Base-by-base conservation (phyloP, 1,140 invertebrate species). In the Caenorhabditis remanei region DNA sequence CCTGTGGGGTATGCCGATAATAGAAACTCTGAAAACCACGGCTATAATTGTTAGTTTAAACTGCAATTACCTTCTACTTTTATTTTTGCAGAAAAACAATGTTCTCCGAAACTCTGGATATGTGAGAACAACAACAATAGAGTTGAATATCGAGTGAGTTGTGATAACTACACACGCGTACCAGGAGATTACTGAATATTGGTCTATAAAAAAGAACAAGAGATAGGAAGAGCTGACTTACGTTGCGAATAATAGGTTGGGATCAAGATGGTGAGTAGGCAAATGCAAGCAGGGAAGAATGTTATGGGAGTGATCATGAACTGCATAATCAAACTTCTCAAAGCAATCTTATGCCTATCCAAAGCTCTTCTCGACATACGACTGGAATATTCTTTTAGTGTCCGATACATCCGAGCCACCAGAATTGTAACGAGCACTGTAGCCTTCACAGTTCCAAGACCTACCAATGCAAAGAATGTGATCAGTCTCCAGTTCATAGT, bases 291-390 rank as follows among this genome's bases (percentile, higher is more conserved):
- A 4, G 56, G 56, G 19, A 61, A 24, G 56, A 61, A 61, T 3
- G 56, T n/a, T 4, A 61, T 61, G 16, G 56, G 56, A 19, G 56
- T 61, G 4, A n/a, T 61, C 56, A 61, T 61, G 19, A 61, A 61
- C 56, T 61, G 56, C 56, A 61, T 61, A 61, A 61, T 61, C 56
- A 61, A 61, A 21, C 56, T 61, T n/a, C n/a, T 61, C 9, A 61
- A 9, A 3, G 56, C 56, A 21, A n/a, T 24, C n/a, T 61, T 61
- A 21, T 61, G 56, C n/a, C 19, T 61, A 4, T 8, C 4, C 14
- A 61, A 19, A n/a, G 56, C n/a, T 24, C n/a, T 24, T 9, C 21
- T 61, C 13, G 56, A 61, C 8, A 61, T n/a, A 9, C 19, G 56
- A 21, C 56, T 61, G 2, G 19, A 8, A 61, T 21, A 9, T 5